These are phyloP conservation scores for Mesembrinibis cayennensis DNA, from an alignment of 2,113 vertebrate species.

Conservation along the genomic window DNA sequence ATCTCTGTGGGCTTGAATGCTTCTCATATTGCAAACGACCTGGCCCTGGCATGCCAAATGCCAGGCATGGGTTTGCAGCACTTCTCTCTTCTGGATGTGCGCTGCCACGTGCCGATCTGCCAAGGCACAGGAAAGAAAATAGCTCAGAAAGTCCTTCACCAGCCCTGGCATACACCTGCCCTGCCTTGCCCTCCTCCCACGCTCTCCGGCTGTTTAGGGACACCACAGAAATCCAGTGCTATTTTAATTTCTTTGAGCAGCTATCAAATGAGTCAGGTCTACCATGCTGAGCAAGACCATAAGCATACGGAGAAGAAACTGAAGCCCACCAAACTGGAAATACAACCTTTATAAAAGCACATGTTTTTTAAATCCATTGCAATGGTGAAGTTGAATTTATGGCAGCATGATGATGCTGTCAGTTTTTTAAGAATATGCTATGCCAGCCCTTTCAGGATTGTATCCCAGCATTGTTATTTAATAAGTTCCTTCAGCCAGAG, in stretches of 20 bases:
- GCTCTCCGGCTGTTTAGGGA: background rate
- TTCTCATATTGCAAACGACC: rapidly evolving
- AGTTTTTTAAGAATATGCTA: background rate
- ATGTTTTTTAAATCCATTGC: background rate
- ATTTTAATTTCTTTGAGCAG: background rate
- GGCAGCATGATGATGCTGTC: background rate
- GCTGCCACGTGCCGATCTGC: background rate
- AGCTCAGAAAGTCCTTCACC: background rate
- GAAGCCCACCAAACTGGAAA: background rate
- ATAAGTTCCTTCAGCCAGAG: background rate
- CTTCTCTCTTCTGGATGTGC: too few species aligned
- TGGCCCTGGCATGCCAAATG: background rate
- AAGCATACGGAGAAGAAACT: background rate
- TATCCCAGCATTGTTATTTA: background rate
- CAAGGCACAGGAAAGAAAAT: background rate
- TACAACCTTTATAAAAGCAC: background rate
- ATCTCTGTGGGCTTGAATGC: background rate
- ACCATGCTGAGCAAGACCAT: background rate
- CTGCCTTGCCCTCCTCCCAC: background rate
- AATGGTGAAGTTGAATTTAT: background rate
- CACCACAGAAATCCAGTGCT: background rate
- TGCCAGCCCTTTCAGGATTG: background rate
- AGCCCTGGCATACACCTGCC: background rate
- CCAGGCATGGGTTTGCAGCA: background rate
- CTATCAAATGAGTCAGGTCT: background rate